These are phyloP conservation scores for Cheilosia vernalis DNA, from an alignment of 2,888 invertebrate species.

Conservation along the genomic window DNA sequence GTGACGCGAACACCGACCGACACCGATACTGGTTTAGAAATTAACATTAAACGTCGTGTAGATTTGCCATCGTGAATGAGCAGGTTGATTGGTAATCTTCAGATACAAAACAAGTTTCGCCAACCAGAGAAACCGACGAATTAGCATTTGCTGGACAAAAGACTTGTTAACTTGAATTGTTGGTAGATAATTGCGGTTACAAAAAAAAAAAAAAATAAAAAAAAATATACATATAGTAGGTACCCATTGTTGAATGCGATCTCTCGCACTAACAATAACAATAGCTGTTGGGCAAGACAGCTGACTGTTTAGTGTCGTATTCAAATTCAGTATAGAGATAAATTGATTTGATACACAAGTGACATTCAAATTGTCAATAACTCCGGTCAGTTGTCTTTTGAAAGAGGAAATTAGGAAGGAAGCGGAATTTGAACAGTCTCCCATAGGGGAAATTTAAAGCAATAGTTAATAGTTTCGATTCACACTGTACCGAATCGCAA, in stretches of 20 bases:
- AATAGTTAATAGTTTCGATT: too few relatives aligned
- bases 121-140: constrained; percentile 11
- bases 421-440: too few relatives aligned
- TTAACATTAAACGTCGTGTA: constrained; percentile 24
- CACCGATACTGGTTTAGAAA: constrained; percentile 1
- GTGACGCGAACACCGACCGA: background rate
- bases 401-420: too few relatives aligned
- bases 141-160: constrained; percentile 42
- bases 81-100: constrained; percentile 59
- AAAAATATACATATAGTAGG: background rate
- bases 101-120: constrained; percentile 20
- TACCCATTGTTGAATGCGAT: constrained; percentile 29
- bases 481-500: too few relatives aligned
- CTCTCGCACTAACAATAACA: background rate
- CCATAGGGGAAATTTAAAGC: too few relatives aligned
- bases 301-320: background rate
- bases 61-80: constrained; percentile 32
- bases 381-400: too few relatives aligned
- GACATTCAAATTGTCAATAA: background rate
- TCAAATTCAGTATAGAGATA: background rate
- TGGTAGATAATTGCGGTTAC: constrained; percentile 39
- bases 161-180: constrained; percentile 37
- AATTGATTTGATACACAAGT: background rate
- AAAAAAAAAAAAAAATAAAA: background rate
- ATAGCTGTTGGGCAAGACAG: constrained; percentile 13